These are phyloP conservation scores for Leucozona laternaria DNA, from an alignment of 2,888 invertebrate genomes.

Conservation along the genomic window DNA sequence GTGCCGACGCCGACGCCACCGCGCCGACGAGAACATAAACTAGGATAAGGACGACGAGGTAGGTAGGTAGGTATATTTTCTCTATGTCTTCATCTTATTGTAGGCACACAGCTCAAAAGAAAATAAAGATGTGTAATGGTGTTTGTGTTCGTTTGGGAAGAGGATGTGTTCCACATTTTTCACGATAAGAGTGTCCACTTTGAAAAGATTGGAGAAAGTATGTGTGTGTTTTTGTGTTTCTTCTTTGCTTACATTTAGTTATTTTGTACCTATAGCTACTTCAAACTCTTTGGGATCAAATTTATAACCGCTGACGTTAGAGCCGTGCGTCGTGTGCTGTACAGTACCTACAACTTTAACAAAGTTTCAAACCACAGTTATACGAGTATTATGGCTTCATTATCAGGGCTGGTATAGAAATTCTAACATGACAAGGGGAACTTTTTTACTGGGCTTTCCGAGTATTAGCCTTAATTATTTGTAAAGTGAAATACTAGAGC, in stretches of 20 bases:
- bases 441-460: neutral
- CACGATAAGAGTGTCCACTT: constrained; percentile 73
- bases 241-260: neutral
- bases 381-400: neutral
- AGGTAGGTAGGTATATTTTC: constrained; percentile 17
- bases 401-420: neutral
- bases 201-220: constrained; percentile 47
- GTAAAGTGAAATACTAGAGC: too few species aligned
- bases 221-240: constrained; percentile 22
- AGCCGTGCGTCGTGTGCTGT: constrained; percentile 14
- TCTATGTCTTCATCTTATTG: constrained; percentile 53
- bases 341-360: neutral
- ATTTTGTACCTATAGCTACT: constrained; percentile 3
- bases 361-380: neutral
- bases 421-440: neutral
- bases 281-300: constrained; percentile 36
- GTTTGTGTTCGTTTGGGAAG: neutral
- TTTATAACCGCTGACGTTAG: constrained; percentile 59
- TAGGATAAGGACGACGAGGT: constrained; percentile 61
- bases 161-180: constrained; percentile 72
- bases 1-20: constrained; percentile 4
- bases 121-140: constrained; percentile 35
- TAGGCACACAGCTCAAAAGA: constrained; percentile 53
- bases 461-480: neutral
- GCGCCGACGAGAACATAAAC: constrained; percentile 44